A percentile compares a stretch with the other conserved stretches of the same genome.
These are phyloP conservation scores for Hydropsyche betteni DNA, from an alignment of 2,888 invertebrate genomes.

Conservation along the genomic window DNA sequence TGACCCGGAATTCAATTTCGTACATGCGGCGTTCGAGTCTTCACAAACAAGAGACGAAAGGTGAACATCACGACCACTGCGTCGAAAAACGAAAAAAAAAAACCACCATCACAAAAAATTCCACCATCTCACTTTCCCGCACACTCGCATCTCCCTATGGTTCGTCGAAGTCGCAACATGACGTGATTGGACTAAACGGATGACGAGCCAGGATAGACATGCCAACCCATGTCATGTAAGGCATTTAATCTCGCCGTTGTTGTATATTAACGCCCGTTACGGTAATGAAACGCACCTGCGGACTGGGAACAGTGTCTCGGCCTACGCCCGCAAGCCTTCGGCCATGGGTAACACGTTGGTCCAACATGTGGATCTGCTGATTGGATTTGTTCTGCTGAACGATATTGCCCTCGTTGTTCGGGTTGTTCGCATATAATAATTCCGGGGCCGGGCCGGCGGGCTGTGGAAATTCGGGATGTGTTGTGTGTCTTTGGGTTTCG, in stretches of 20 bases:
- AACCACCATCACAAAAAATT: too few relatives aligned
- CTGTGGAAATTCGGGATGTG: too few relatives aligned
- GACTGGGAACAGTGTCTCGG: background rate
- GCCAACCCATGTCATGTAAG: constrained; percentile 35
- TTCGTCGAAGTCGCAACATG: constrained; percentile 22
- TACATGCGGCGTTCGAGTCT: constrained; percentile 17
- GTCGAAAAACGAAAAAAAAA: too few relatives aligned
- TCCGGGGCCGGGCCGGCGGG: too few relatives aligned
- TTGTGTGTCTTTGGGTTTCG: too few relatives aligned
- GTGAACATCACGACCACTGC: too few relatives aligned
- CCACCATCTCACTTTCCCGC: background rate
- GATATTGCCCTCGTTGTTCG: too few relatives aligned
- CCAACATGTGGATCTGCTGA: too few relatives aligned
- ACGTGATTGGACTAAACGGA: constrained; percentile 36
- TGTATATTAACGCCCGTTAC: constrained; percentile 27
- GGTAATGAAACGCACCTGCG: constrained; percentile 32
- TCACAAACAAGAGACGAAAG: constrained; percentile 7
- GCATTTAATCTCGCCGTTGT: constrained; percentile 35
- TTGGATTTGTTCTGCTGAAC: too few relatives aligned
- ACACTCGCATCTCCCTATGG: background rate
- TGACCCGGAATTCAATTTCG: constrained; percentile 27
- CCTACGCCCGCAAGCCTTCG: background rate
- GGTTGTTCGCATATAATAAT: too few relatives aligned
- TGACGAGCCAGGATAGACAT: constrained; percentile 31
- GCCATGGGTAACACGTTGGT: too few relatives aligned